Base-by-base conservation (phyloP, 2,797 vertebrate species). In the Trachops cirrhosus region DNA sequence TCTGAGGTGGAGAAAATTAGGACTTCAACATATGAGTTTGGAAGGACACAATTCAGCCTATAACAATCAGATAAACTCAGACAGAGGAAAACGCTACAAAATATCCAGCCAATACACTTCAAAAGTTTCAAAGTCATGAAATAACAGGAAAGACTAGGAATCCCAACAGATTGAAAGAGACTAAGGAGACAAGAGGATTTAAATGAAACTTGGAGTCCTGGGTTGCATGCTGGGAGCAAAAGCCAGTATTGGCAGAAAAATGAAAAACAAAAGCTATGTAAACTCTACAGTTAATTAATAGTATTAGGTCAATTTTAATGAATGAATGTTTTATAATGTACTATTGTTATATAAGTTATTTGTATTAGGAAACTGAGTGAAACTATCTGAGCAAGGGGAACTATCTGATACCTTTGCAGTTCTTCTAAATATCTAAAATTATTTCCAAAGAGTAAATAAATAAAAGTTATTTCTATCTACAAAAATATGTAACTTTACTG, bases 161-260 rank as follows among this genome's bases (percentile, higher is more conserved):
- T 12, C 34, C 21, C 11, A 1, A 16, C 3, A 16, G 57, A 67
- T 5, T 15, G 18, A 18, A 52, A 52, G 39, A 12, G 3, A 34
- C 15, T 15, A 37, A 50, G 22, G n/a, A 29, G 22, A 15, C 10
- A 1, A 26, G 34, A 41, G 8, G 3, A 9, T 46, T 46, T 41
- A 3, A 67, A 54, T 44, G 15, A 0, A 26, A 26, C 0, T 0
- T 19, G 37, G 44, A 11, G 9, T 3, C 48, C 34, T 16, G 29
- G 34, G 32, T n/a, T 1, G 21, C 21, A 26, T 10, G 21, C 19
- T 19, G 19, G 62, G 19, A 44, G 6, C 19, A 18, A 67, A 67
- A 52, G 5, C 3, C 6, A 46, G 15, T 46, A 29, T 26, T 34
- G 18, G 26, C 54, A 32, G 37, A 16, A 34, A 87, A 75, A 12